Evolutionary conservation across 2,113 vertebrate species (phyloP).

Genomic region (Notarius lentiginosus): DNA sequence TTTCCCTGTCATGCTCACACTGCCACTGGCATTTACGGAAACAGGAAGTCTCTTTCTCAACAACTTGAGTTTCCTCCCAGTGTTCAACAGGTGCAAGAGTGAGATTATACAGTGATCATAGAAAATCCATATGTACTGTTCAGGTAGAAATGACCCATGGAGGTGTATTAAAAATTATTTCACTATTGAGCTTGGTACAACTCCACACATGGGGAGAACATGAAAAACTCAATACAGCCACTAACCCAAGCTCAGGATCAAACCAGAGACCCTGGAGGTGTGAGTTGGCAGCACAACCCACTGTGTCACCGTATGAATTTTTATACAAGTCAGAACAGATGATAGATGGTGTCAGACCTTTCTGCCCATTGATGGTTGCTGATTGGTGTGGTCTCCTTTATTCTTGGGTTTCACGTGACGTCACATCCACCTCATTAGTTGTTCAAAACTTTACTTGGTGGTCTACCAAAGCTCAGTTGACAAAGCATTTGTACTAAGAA

Average conservation of each 20-base stretch:
- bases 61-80: constrained; percentile 80
- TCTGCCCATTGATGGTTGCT: background rate
- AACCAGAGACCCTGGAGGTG: background rate
- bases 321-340: background rate
- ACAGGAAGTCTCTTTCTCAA: constrained; percentile 86
- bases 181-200: background rate
- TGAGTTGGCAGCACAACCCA: background rate
- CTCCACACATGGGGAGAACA: background rate
- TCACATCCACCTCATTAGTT: too few relatives aligned
- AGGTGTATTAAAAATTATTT: background rate
- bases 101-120: background rate
- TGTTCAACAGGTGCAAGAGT: constrained; percentile 65
- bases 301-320: background rate
- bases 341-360: background rate
- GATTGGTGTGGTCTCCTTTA: background rate
- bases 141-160: background rate
- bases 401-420: too few relatives aligned
- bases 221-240: background rate
- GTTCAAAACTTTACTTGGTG: too few relatives aligned
- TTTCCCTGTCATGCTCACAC: constrained; percentile 52
- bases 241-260: background rate
- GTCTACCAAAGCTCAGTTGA: too few relatives aligned
- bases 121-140: background rate
- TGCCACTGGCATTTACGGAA: constrained; percentile 69
- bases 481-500: too few relatives aligned